These are phyloP conservation scores for Physella acuta DNA, from an alignment of 1,140 invertebrate genomes.

Conservation along the genomic window DNA sequence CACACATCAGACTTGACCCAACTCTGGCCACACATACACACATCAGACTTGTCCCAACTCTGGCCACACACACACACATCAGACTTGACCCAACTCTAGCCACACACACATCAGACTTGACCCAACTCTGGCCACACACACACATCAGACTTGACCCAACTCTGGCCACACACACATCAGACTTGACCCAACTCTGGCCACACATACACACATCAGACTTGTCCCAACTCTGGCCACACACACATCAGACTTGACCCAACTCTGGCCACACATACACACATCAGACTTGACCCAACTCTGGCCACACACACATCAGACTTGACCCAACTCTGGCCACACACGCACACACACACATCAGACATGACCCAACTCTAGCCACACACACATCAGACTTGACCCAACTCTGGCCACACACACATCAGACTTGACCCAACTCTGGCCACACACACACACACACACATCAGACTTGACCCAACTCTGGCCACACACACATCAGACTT, in stretches of 20 bases:
- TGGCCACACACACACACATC: not conserved
- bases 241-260: not conserved
- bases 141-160: not conserved
- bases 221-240: not conserved
- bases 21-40: not conserved
- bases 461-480: not conserved
- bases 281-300: not conserved
- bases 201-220: not conserved
- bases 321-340: not conserved
- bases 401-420: not conserved
- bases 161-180: not conserved
- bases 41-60: not conserved
- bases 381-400: not conserved
- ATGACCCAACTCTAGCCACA: not conserved
- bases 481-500: not conserved
- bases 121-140: not conserved
- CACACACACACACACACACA: too few species aligned
- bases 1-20: not conserved
- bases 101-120: not conserved
- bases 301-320: not conserved
- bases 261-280: not conserved
- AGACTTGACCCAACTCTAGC: not conserved
- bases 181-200: not conserved
- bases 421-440: not conserved
- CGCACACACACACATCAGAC: too few species aligned